These are phyloP conservation scores for Pseudoatta argentina DNA, from an alignment of 1,140 invertebrate genomes.

Conservation along the genomic window DNA sequence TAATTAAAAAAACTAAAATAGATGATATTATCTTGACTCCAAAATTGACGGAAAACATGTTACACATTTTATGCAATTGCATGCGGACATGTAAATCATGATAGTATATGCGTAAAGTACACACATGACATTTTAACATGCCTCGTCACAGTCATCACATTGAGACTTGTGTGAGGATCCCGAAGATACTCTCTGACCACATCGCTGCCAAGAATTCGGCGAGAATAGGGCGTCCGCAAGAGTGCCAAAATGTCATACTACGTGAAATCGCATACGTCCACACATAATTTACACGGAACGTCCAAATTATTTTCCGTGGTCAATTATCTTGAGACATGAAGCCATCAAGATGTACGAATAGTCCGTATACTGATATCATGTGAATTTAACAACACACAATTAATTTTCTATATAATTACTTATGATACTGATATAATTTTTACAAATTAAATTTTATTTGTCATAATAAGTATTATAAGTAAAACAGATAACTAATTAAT, in stretches of 20 bases:
- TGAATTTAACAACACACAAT: neutral
- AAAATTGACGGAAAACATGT: neutral
- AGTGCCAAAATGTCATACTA: slow-evolving; percentile 46
- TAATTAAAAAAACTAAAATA: neutral
- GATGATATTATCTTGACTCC: neutral
- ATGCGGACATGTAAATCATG: neutral
- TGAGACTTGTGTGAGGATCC: slow-evolving; percentile 25
- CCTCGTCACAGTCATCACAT: slow-evolving; percentile 2
- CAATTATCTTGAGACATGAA: neutral
- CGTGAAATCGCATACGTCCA: slow-evolving; percentile 8
- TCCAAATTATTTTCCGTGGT: neutral
- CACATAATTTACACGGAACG: slow-evolving; percentile 21
- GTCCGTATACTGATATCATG: neutral
- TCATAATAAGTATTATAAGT: neutral
- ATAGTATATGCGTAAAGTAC: neutral
- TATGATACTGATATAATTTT: neutral
- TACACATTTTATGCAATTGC: slow-evolving; percentile 3
- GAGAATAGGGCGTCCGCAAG: slow-evolving; percentile 42
- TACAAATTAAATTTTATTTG: neutral
- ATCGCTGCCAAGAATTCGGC: slow-evolving; percentile 60
- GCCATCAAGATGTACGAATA: slow-evolving; percentile 2
- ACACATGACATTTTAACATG: neutral
- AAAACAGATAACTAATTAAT: neutral
- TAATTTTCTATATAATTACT: neutral
- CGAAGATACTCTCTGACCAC: slow-evolving; percentile 41